Evolutionary conservation across 1,140 invertebrate species (phyloP), one percentile per base, ranked within the genome.

Genomic region (Drosophila nebulosa): DNA sequence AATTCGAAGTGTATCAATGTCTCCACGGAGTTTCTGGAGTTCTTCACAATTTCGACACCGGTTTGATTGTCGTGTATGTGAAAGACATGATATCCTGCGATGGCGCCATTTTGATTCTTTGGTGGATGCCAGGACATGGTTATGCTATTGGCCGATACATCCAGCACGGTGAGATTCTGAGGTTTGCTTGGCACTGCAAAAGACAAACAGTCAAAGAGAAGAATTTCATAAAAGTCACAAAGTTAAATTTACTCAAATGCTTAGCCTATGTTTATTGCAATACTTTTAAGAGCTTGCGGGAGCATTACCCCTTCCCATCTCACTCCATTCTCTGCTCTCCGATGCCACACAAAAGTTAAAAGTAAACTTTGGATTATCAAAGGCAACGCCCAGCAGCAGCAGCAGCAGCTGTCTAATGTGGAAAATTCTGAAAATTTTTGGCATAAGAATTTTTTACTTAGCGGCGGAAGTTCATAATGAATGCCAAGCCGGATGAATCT

Each of bases 111-210:
- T 39, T 94, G 94, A 78, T 93, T 93, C 74, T 94, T 93, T 36
- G 97, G 97, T 91, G 95, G 94, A 79, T 92, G 92, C 97, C 97
- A 98, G 76, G 94, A 94, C 77, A 98, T 92, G 63, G 95, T 94
- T 73, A 97, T 95, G 86, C 95, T 95, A 46, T 94, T 94, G 66
- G 96, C 94, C 58, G 95, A 95, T 42, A 97, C 95, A 90, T 94
- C 94, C 65, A 94, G 92, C 12, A 96, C 93, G 69, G 94, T 96
- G 66, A 98, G 93, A 92, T 97, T 97, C 83, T 94, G 92, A 56
- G 97, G 97, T 89, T 96, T 95, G 90, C 94, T 96, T 91, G 96
- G 96, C 92, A 96, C 96, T 96, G 93, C 10, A 93, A 93, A 53
- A 22, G 16, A 55, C n/a, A 24, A 7, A 36, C 10, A 35, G 7